Evolutionary conservation across 2,113 vertebrate genomes (phyloP).

Genomic region (Marcusenius ussheri): DNA sequence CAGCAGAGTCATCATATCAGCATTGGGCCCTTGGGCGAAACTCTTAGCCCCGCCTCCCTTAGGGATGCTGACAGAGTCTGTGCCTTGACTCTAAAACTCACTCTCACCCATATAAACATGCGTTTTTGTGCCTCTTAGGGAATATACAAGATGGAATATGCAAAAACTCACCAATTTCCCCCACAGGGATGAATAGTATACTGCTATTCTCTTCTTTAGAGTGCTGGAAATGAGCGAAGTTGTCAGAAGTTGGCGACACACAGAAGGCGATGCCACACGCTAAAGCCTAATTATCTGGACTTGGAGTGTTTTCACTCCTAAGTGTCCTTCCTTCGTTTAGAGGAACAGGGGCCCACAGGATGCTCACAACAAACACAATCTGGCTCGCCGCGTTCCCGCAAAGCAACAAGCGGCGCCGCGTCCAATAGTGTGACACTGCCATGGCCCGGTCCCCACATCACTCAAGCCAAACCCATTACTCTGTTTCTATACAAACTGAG

Average conservation of each 20-base stretch:
- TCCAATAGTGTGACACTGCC: constrained; percentile 28
- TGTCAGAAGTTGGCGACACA: constrained; percentile 22
- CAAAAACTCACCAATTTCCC: neutral
- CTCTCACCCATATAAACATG: neutral
- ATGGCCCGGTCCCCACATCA: neutral
- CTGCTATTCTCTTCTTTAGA: neutral
- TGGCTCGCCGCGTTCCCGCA: constrained; percentile 8
- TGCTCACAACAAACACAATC: constrained; percentile 26
- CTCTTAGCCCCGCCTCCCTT: neutral
- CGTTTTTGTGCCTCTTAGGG: neutral
- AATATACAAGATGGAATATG: neutral
- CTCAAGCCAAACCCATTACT: constrained; percentile 30
- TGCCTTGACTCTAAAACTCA: neutral
- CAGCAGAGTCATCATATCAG: neutral
- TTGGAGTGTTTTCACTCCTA: constrained; percentile 25
- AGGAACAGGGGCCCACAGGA: constrained; percentile 24
- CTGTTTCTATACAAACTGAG: constrained; percentile 24
- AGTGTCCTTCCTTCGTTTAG: constrained; percentile 35
- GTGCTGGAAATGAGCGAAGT: neutral
- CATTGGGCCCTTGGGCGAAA: neutral
- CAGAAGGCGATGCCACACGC: constrained; percentile 42
- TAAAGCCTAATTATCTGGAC: constrained; percentile 54
- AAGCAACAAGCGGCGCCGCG: neutral
- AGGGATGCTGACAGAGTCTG: neutral
- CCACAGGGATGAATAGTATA: neutral